These are phyloP conservation scores for Rhabdornis inornatus DNA, from an alignment of 2,113 vertebrate genomes.

Conservation along the genomic window DNA sequence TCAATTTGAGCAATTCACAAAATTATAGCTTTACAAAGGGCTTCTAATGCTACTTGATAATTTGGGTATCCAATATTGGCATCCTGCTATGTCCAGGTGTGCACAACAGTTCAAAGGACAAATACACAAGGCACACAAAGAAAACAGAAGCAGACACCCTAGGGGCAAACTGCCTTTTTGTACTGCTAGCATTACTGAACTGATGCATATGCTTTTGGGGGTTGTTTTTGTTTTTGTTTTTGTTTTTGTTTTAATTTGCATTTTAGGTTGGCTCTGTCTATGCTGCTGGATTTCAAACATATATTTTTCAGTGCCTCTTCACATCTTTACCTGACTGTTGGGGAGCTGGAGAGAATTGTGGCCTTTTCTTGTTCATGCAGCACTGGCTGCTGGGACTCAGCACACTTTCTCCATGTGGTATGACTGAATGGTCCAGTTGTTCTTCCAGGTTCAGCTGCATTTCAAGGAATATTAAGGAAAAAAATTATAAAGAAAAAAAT, in stretches of 20 bases:
- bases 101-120: neutral
- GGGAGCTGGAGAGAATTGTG: neutral
- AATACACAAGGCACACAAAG: neutral
- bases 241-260: neutral
- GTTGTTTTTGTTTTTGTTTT: no score
- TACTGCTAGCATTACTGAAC: neutral
- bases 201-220: neutral
- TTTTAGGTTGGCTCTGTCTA: neutral
- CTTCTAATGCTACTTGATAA: neutral
- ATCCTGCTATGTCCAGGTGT: neutral
- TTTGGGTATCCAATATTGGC: neutral
- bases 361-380: neutral
- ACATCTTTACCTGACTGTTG: neutral
- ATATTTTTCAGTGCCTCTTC: neutral
- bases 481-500: neutral
- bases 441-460: slow-evolving; percentile 12
- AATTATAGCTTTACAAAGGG: neutral
- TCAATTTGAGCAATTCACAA: neutral
- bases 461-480: slow-evolving; percentile 37
- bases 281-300: neutral
- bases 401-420: neutral
- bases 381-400: neutral
- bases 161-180: neutral
- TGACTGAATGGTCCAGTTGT: neutral
- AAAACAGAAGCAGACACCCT: neutral